Base-by-base conservation (phyloP, 2,797 vertebrate genomes). In the Nannoperca obscura region DNA sequence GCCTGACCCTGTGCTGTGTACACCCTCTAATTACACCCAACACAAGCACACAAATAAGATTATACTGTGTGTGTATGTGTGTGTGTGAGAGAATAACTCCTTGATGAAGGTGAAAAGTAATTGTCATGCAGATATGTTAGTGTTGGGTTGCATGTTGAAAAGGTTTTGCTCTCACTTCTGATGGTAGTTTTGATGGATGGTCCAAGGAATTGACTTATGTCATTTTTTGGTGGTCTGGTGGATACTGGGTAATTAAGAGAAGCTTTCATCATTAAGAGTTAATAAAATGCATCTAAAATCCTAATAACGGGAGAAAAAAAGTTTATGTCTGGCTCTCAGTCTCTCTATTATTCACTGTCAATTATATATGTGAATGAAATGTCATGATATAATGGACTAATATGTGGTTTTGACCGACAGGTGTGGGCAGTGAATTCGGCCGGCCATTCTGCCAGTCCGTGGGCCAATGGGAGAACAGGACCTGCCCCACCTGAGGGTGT, bases 101-200 rank as follows among this genome's bases (percentile, higher is more conserved):
- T 96, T 97, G 97, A 98, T 97, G 96, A 98, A 97, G 96, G 95
- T 95, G 95, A 97, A 99, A 98, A 98, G 97, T 96, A 97, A 98
- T 99, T 98, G 97, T 95, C 96, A 97, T 98, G 97, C 97, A 98
- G 96, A 98, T 98, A 96, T 94, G 91, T 94, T 93, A 81, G 89
- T 92, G 92, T 92, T 87, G 85, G 79, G 87, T 81, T 91, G 88
- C 90, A 91, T 92, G 89, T 89, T 90, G 89, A 91, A 93, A 93
- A 93, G 91, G 92, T 91, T 91, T 73, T 74, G 93, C 93, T 95
- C 95, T 95, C 95, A 95, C 94, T 95, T 94, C 92, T 95, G 95
- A 96, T 97, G 97, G 95, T 94, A 95, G 95, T 97, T 96, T 90
- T 92, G 91, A 93, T 93, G 90, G 92, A 93, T 92, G 82, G 79